Conservation (phyloP, 1,140 invertebrate genomes). For the Zelostemma sp. region DNA sequence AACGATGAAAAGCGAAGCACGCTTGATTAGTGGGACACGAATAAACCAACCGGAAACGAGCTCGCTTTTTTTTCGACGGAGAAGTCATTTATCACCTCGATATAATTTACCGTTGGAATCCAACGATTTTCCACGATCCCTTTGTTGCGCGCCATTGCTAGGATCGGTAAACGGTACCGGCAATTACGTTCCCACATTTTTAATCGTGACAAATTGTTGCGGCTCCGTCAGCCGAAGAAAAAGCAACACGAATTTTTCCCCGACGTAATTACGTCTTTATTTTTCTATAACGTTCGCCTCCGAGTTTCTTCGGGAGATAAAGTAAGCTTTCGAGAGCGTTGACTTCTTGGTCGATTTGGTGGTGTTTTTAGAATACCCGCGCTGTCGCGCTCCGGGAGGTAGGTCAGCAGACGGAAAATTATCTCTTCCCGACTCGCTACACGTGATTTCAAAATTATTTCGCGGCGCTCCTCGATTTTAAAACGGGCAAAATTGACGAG, state of each 20-base stretch:
- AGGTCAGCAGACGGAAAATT: slow-evolving; percentile 24
- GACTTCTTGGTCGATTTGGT: slow-evolving; percentile 43
- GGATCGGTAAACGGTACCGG: slow-evolving; percentile 2
- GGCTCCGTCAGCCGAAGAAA: too few relatives aligned
- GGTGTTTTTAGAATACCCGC: slow-evolving; percentile 49
- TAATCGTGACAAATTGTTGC: too few relatives aligned
- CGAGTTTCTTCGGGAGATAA: too few relatives aligned
- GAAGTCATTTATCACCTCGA: slow-evolving; percentile 29
- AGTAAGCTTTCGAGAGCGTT: too few relatives aligned
- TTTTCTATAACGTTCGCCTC: too few relatives aligned
- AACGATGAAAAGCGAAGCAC: not conserved
- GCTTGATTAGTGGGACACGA: slow-evolving; percentile 10
- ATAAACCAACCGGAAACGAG: slow-evolving; percentile 21
- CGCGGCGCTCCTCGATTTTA: slow-evolving; percentile 2
- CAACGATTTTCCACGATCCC: slow-evolving; percentile 43
- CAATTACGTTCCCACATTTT: not conserved
- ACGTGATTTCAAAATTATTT: too few relatives aligned
- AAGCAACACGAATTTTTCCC: slow-evolving; percentile 8
- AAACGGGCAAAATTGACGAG: too few relatives aligned
- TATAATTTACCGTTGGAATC: slow-evolving; percentile 46
- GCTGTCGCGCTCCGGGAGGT: slow-evolving; percentile 34
- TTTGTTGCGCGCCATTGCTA: not conserved
- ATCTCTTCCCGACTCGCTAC: too few relatives aligned
- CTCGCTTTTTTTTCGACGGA: slow-evolving; percentile 16
- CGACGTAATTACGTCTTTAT: too few relatives aligned